Conservation (phyloP, 2,113 vertebrate species). For the Tursiops truncatus region DNA sequence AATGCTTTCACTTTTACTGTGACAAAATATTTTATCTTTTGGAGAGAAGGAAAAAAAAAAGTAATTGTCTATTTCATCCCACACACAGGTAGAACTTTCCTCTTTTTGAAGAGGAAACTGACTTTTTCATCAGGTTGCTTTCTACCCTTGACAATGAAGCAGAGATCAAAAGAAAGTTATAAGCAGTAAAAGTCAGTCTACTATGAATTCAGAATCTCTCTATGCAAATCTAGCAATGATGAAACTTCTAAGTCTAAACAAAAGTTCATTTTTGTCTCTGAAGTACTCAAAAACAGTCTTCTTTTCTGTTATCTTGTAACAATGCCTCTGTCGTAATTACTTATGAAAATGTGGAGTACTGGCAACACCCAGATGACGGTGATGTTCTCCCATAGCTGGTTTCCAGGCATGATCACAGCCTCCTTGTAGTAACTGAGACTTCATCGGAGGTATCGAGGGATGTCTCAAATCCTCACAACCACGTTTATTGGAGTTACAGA, state of each 20-base stretch:
- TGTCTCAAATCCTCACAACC: background rate
- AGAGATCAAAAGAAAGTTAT: background rate
- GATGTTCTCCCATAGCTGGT: background rate
- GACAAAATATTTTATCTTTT: constrained; percentile 19
- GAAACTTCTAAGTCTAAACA: background rate
- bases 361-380: background rate
- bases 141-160: background rate
- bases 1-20: background rate
- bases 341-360: background rate
- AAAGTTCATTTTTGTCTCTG: background rate
- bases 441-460: background rate
- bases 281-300: background rate
- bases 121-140: background rate
- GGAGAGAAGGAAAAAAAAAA: background rate
- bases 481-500: background rate
- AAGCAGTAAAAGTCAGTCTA: background rate
- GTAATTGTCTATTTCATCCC: background rate
- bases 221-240: background rate
- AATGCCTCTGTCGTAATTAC: no score
- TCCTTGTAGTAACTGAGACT: background rate
- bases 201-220: background rate
- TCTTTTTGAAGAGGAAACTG: background rate
- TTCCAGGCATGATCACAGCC: background rate
- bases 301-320: background rate
- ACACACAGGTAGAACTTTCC: background rate